Conservation (phyloP, 1,140 invertebrate genomes). For the Coboldia fuscipes region DNA sequence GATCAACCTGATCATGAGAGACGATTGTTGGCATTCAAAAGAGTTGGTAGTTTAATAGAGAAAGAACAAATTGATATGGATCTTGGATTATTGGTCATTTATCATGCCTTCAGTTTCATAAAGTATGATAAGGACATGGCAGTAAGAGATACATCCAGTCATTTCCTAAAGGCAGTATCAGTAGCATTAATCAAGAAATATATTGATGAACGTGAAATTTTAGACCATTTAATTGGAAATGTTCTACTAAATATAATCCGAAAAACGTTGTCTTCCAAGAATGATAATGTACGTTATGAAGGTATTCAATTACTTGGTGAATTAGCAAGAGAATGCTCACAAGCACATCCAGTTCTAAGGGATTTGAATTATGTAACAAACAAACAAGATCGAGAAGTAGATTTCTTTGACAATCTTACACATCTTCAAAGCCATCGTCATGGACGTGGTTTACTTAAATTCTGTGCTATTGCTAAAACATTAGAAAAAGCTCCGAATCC, state of each 20-base stretch:
- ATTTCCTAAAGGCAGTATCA: conserved; percentile 43
- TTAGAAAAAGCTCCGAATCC: conserved; percentile 32
- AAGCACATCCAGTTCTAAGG: conserved; percentile 42
- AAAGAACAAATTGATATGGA: conserved; percentile 31
- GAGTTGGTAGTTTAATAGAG: conserved; percentile 35
- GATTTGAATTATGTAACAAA: conserved; percentile 51
- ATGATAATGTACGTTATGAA: conserved; percentile 45
- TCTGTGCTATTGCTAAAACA: conserved; percentile 33
- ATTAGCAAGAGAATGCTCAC: conserved; percentile 44
- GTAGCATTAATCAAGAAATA: conserved; percentile 28
- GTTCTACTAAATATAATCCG: conserved; percentile 45
- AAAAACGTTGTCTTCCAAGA: conserved; percentile 40
- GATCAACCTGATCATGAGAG: conserved; percentile 81
- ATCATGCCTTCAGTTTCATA: conserved; percentile 66
- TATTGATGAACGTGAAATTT: conserved; percentile 24
- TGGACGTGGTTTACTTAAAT: conserved; percentile 52
- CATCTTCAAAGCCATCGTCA: conserved; percentile 71
- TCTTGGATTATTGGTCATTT: conserved; percentile 46
- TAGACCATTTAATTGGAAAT: conserved; percentile 46
- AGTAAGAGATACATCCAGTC: conserved; percentile 51
- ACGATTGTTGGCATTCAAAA: conserved; percentile 48
- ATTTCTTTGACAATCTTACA: conserved; percentile 85
- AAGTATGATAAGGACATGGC: conserved; percentile 61
- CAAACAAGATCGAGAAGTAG: conserved; percentile 58
- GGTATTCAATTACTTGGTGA: conserved; percentile 53